phyloP scores from a whole-genome alignment of 2,797 vertebrate species.

The Chloroceryle amazona region DNA sequence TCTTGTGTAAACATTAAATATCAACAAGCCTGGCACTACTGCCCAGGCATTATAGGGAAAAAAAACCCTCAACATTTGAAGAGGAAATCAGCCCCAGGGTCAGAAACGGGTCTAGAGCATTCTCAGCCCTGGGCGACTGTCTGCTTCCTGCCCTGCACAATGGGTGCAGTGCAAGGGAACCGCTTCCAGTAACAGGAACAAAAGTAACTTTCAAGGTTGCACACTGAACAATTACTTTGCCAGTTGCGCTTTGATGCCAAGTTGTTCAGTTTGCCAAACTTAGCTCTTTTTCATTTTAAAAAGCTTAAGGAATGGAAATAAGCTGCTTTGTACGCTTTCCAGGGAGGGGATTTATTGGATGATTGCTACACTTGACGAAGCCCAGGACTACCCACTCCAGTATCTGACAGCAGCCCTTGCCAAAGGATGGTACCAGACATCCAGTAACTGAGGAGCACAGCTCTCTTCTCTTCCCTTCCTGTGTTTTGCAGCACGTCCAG shows the following conservation, averaged over 20 bases:
- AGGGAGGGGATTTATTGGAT: conserved; percentile 51
- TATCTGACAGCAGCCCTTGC: conserved; percentile 29
- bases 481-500: neutral
- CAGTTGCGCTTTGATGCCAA: conserved; percentile 65
- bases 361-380: conserved; percentile 19
- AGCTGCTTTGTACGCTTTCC: conserved; percentile 61
- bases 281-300: conserved; percentile 58
- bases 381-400: conserved; percentile 33
- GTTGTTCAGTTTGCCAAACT: conserved; percentile 45
- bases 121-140: conserved; percentile 60
- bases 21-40: conserved; percentile 38
- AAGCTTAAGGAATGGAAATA: conserved; percentile 68
- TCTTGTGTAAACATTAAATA: conserved; percentile 63
- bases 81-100: conserved; percentile 55
- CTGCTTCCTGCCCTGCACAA: conserved; percentile 69
- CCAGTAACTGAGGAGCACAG: neutral
- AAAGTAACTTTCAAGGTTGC: conserved; percentile 69
- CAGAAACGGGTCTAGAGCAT: conserved; percentile 52
- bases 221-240: conserved; percentile 63
- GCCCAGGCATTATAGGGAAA: conserved; percentile 14
- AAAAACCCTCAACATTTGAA: neutral
- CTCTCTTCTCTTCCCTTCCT: neutral
- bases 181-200: conserved; percentile 58
- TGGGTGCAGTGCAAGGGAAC: conserved; percentile 55
- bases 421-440: conserved; percentile 49